A percentile compares a stretch with the other conserved stretches of the same genome.
Conservation (phyloP, 2,797 vertebrate species). For the Orestias chungarensis region DNA sequence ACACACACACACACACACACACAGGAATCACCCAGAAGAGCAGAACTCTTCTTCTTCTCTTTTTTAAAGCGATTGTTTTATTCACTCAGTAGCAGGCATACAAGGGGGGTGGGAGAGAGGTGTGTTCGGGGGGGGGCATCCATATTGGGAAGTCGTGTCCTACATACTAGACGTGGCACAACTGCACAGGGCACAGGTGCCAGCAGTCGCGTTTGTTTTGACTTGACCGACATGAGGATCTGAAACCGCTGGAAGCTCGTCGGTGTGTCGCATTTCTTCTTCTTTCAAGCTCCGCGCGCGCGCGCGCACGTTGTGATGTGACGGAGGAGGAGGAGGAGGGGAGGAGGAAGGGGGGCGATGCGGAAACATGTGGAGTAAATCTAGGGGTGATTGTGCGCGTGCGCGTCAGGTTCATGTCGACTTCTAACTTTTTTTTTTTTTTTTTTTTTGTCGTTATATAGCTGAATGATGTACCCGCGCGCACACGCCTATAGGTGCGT, state of each 20-base stretch:
- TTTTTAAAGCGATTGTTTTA: constrained; percentile 40
- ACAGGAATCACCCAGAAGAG: constrained; percentile 5
- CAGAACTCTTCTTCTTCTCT: not conserved
- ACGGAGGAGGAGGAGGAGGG: constrained; percentile 45
- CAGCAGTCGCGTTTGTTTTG: constrained; percentile 9
- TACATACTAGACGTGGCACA: constrained; percentile 68
- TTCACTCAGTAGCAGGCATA: constrained; percentile 43
- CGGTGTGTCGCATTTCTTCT: constrained; percentile 42
- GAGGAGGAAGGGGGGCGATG: constrained; percentile 28
- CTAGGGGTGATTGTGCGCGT: constrained; percentile 2
- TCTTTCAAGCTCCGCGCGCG: constrained; percentile 41
- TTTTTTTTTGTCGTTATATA: too few species aligned
- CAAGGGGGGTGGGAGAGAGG: constrained; percentile 38
- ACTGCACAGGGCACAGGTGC: constrained; percentile 73
- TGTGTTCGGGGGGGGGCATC: constrained; percentile 33
- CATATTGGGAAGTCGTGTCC: constrained; percentile 81
- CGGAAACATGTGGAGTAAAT: not conserved
- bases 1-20: too few species aligned
- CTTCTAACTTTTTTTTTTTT: constrained; percentile 7
- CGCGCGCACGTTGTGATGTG: constrained; percentile 7
- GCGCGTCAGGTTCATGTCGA: not conserved
- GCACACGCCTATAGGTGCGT: not conserved
- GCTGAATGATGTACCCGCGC: not conserved
- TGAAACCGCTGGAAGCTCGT: constrained; percentile 56
- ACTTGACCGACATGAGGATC: constrained; percentile 43